Evolutionary conservation across 2,888 invertebrate species (phyloP), one percentile per base, ranked within the genome.

Genomic region (Lamellibrachia columna): DNA sequence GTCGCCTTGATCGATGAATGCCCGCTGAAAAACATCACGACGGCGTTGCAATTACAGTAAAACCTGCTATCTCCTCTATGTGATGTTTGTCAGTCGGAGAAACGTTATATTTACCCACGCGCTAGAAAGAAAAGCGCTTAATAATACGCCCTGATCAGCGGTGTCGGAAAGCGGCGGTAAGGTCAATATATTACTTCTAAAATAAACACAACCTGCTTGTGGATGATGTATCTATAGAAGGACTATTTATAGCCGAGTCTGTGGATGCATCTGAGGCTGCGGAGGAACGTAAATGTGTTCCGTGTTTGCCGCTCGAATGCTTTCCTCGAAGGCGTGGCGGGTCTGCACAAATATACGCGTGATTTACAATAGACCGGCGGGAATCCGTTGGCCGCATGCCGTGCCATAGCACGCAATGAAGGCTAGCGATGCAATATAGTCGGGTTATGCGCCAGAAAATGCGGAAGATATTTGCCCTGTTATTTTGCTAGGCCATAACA

Each of bases 131-230:
- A 15, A 22, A 75, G 75, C 75, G 75, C 75, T 75, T n/a, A 75
- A 75, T 75, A 75, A 15, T 4, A 75, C 15, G n/a, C 22, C 22
- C 22, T n/a, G 15, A 75, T 75, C 75, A 15, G 15, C 75, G 75
- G 75, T 22, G 75, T 75, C 75, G 75, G 40, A 75, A 75, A 75
- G 22, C 75, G 75, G 15, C 75, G 75, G 75, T 22, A 75, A 15
- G 75, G 75, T 75, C 75, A 75, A 75, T 75, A 75, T 75, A 75
- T 75, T 75, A 75, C n/a, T 75, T 75, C 75, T 75, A 75, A 75
- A 75, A 75, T 75, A 75, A 15, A 75, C 75, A 75, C 75, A 75
- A 75, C 75, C 75, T 75, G 75, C 75, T 75, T 22, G 75, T 22
- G 75, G 75, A 3, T 75, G 75, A 75, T 75, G 75, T 75, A 75